Evolutionary conservation across 2,888 invertebrate species (phyloP).

Genomic region (Watsonalla cultraria): DNA sequence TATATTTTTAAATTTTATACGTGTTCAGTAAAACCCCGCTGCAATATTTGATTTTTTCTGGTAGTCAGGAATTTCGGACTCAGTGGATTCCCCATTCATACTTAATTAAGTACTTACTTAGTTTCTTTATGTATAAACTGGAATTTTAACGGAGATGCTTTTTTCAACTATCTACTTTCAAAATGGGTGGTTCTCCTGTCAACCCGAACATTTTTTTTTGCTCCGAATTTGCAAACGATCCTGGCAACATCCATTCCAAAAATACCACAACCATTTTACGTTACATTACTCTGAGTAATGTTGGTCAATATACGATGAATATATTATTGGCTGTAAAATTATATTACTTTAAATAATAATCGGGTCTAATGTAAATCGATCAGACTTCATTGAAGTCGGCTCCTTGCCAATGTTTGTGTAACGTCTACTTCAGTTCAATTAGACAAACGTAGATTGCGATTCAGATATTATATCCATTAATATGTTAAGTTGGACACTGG

Average conservation of each 20-base stretch:
- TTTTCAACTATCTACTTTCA: too few species aligned
- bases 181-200: too few species aligned
- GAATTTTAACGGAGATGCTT: too few species aligned
- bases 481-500: neutral
- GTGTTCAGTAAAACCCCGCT: too few species aligned
- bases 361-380: neutral
- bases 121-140: too few species aligned
- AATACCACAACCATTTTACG: neutral
- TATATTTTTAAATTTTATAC: too few species aligned
- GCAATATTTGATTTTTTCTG: too few species aligned
- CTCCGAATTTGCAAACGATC: neutral
- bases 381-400: neutral
- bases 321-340: neutral
- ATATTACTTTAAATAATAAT: neutral
- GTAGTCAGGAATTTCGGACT: too few species aligned
- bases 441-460: neutral
- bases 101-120: too few species aligned
- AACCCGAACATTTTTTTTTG: too few species aligned
- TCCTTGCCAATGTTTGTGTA: neutral
- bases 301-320: neutral
- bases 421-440: neutral
- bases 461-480: neutral
- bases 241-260: neutral
- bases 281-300: neutral
- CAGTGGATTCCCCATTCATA: too few species aligned